Evolutionary conservation across 2,113 vertebrate genomes (phyloP), one percentile per base, ranked within the genome.

Genomic region (Clinocottus analis): DNA sequence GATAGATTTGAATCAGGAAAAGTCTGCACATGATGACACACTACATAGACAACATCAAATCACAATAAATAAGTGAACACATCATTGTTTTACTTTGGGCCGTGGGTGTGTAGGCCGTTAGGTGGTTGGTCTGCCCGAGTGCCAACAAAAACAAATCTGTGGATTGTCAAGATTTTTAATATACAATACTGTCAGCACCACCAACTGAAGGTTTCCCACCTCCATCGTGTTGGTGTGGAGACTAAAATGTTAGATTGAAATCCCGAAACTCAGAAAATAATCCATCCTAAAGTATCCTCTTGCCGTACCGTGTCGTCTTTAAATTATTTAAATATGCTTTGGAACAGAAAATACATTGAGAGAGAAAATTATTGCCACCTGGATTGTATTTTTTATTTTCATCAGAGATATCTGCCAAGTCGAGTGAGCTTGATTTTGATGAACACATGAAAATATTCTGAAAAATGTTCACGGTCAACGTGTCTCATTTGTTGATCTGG

Each of bases 141-240:
- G 37, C n/a, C 33, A 56, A 39, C 33, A 70, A 64, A 64, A 65
- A 9, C 67, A 25, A 53, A 31, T 23, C 14, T 55, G 67, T 55
- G 16, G 33, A 55, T 39, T 56, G 67, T 70, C 51, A 27, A 70
- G 49, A 70, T 19, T 19, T 45, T 8, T 25, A 21, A 35, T 58
- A 17, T 16, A 29, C 11, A 45, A 70, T 45, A 72, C 37, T n/a
- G 12, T n/a, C 25, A 56, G 51, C 14, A 11, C 8, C 33, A 16
- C 47, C 37, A 63, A 16, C 13, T 13, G 13, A 65, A 47, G 16
- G 11, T 43, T 17, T 14, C n/a, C 39, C 13, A 2, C 23, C 23
- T 64, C 59, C 59, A 61, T n/a, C 17, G 59, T 61, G 19, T 35
- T 37, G 11, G 7, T 9, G 35, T 63, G 35, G 17, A 41, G 9